Evolutionary conservation across 2,113 vertebrate species (phyloP).

Genomic region (Desmodus rotundus): DNA sequence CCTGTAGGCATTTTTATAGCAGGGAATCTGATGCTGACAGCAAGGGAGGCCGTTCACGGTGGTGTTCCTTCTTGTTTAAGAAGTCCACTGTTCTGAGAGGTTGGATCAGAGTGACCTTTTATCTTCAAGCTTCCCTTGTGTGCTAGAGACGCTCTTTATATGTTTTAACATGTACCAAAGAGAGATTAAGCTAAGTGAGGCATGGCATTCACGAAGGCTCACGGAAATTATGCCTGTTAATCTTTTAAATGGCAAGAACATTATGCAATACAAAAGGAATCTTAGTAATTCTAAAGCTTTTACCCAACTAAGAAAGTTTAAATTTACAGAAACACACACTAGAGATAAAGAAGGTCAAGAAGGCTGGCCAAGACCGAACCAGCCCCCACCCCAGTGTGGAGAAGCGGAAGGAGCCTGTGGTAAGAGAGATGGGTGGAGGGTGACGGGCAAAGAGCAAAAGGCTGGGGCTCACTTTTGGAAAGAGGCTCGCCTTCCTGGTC

Average conservation of each 20-base stretch:
- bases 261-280: conserved; percentile 64
- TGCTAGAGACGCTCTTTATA: background rate
- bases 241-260: conserved; percentile 52
- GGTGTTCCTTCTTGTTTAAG: background rate
- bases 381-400: background rate
- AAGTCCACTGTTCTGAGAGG: background rate
- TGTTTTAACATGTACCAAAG: conserved; percentile 47
- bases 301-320: conserved; percentile 31
- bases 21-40: background rate
- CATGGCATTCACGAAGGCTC: conserved; percentile 5
- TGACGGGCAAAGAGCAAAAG: background rate
- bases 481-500: background rate
- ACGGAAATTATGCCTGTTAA: conserved; percentile 49
- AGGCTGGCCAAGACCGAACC: background rate
- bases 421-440: background rate
- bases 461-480: background rate
- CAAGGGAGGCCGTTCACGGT: background rate
- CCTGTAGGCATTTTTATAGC: background rate
- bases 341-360: background rate
- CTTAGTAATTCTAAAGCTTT: conserved; percentile 52
- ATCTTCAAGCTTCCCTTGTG: background rate
- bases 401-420: background rate
- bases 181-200: conserved; percentile 36
- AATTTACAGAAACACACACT: conserved; percentile 16
- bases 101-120: background rate